phyloP scores from a whole-genome alignment of 53 echinoderm and acorn worm genomes.

The Arbacia lixula region DNA sequence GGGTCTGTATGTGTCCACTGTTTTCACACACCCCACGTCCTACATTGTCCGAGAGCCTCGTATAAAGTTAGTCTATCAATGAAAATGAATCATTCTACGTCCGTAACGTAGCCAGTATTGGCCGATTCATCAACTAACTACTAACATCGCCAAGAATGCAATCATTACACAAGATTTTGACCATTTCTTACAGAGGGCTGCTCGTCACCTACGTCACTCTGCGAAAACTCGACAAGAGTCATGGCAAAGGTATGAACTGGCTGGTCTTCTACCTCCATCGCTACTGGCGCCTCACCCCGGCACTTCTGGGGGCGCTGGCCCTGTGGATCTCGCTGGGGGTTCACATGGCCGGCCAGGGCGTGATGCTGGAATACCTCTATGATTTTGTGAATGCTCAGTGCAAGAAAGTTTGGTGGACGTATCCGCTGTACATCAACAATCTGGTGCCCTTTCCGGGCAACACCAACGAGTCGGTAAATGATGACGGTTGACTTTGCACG shows the following conservation, averaged over 20 bases:
- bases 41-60: too few species aligned
- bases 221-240: constrained; percentile 59
- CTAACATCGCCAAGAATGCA: not conserved
- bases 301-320: constrained; percentile 65
- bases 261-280: constrained; percentile 86
- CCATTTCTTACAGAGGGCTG: constrained; percentile 61
- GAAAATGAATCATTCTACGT: not conserved
- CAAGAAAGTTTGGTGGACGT: constrained; percentile 75
- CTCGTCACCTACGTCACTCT: constrained; percentile 79
- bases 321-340: constrained; percentile 66
- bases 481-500: not conserved
- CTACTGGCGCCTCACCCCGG: constrained; percentile 87
- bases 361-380: not conserved
- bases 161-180: not conserved
- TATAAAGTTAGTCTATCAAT: not conserved
- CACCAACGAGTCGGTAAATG: constrained; percentile 29
- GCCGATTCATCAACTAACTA: not conserved
- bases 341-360: constrained; percentile 59
- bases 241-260: constrained; percentile 73
- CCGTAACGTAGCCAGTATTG: not conserved
- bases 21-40: not conserved
- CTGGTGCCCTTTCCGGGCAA: constrained; percentile 74
- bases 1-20: too few species aligned
- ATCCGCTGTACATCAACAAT: constrained; percentile 84
- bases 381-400: constrained; percentile 20